These are phyloP conservation scores for Pseudachorutes palmiensis DNA, from an alignment of 1,140 invertebrate species.

Conservation along the genomic window DNA sequence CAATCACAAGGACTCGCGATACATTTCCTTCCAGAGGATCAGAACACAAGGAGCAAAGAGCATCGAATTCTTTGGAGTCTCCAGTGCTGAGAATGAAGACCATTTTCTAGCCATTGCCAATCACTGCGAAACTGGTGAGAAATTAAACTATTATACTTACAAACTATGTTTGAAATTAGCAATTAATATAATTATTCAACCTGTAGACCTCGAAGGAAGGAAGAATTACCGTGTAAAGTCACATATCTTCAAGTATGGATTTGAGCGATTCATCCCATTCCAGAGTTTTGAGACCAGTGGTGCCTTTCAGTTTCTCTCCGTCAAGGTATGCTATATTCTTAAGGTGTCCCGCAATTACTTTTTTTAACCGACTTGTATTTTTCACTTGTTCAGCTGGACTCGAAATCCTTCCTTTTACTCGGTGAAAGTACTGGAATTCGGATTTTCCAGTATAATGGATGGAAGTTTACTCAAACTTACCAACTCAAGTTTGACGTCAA, in stretches of 20 bases:
- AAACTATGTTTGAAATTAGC: too few relatives aligned
- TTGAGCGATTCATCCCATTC: slow-evolving; percentile 44
- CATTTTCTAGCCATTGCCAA: slow-evolving; percentile 41
- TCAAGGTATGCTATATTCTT: slow-evolving; percentile 20
- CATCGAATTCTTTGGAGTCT: slow-evolving; percentile 40
- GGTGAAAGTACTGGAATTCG: slow-evolving; percentile 26
- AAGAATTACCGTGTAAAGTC: slow-evolving; percentile 32
- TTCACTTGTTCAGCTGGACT: slow-evolving; percentile 16
- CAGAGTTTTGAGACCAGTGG: slow-evolving; percentile 41
- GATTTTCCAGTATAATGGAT: slow-evolving; percentile 46
- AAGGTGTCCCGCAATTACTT: too few relatives aligned
- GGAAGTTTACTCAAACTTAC: slow-evolving; percentile 41
- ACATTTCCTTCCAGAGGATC: slow-evolving; percentile 45
- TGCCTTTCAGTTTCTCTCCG: slow-evolving; percentile 37
- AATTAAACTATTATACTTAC: too few relatives aligned
- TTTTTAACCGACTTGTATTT: not conserved
- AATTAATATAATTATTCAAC: too few relatives aligned
- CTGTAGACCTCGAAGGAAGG: slow-evolving; percentile 28
- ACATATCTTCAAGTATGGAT: slow-evolving; percentile 43
- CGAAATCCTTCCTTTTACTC: slow-evolving; percentile 37
- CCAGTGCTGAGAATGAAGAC: slow-evolving; percentile 27
- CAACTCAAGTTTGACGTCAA: not conserved
- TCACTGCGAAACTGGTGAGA: slow-evolving; percentile 32
- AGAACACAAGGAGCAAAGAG: slow-evolving; percentile 42
- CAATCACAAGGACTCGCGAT: slow-evolving; percentile 41